These are phyloP conservation scores for Malacoctenus gilli DNA, from an alignment of 2,797 vertebrate species.

Conservation along the genomic window DNA sequence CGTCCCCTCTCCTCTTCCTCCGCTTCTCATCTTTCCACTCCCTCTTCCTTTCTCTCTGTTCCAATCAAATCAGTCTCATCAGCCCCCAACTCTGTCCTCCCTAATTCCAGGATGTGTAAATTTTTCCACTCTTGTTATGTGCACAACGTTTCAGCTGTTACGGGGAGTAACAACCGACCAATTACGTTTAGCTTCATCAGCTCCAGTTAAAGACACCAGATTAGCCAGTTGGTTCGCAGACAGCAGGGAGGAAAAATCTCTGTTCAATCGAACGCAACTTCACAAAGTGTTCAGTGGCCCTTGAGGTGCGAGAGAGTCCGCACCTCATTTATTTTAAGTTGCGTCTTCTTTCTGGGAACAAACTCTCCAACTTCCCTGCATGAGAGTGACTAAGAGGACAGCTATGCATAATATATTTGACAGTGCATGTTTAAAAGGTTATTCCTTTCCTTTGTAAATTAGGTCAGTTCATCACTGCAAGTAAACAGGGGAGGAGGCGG, in stretches of 20 bases:
- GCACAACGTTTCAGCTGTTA: not conserved
- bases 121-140: constrained; percentile 8
- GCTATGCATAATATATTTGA: constrained; percentile 74
- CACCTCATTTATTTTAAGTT: constrained; percentile 27
- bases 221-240: constrained; percentile 15
- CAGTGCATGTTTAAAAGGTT: constrained; percentile 72
- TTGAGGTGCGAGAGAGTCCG: constrained; percentile 17
- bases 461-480: constrained; percentile 64
- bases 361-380: constrained; percentile 36
- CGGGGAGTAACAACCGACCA: not conserved
- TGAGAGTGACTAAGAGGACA: constrained; percentile 66
- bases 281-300: constrained; percentile 25
- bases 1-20: constrained; percentile 61
- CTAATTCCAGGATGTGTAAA: constrained; percentile 22
- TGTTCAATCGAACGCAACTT: constrained; percentile 23
- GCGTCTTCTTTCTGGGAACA: constrained; percentile 21
- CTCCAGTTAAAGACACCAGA: constrained; percentile 3
- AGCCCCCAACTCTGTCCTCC: constrained; percentile 25
- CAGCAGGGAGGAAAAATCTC: constrained; percentile 14
- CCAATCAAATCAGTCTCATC: constrained; percentile 49
- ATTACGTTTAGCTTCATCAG: not conserved
- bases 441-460: constrained; percentile 63
- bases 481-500: constrained; percentile 36
- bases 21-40: constrained; percentile 56
- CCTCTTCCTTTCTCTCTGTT: constrained; percentile 26